phyloP scores from a whole-genome alignment of 2,888 invertebrate genomes.

The Zaprionus obscuricornis region DNA sequence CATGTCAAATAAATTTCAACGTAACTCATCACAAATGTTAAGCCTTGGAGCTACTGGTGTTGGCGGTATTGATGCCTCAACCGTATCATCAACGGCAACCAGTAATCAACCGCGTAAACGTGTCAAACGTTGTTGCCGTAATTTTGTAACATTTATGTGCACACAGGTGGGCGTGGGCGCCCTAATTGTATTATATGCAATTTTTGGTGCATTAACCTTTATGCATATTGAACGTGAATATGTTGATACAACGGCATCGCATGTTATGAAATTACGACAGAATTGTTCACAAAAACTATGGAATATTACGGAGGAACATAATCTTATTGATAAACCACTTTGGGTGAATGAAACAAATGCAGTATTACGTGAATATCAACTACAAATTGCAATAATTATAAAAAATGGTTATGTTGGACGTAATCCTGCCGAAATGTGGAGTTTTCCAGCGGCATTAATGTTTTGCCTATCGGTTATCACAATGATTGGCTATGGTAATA shows the following conservation, averaged over 20 bases:
- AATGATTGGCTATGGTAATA: conserved; percentile 96
- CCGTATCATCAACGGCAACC: conserved; percentile 88
- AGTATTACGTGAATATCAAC: conserved; percentile 88
- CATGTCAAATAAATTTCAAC: conserved; percentile 70
- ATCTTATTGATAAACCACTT: conserved; percentile 87
- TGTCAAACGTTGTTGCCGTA: conserved; percentile 93
- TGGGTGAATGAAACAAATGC: conserved; percentile 87
- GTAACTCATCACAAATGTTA: conserved; percentile 51
- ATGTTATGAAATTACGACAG: conserved; percentile 85
- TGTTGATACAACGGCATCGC: conserved; percentile 84
- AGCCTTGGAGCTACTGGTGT: too few relatives aligned
- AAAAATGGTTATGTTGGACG: conserved; percentile 89
- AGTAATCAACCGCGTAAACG: conserved; percentile 89
- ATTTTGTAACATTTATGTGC: conserved; percentile 95
- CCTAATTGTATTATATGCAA: conserved; percentile 93
- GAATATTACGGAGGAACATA: conserved; percentile 87
- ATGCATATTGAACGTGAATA: conserved; percentile 89
- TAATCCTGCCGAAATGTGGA: conserved; percentile 89
- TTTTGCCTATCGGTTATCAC: conserved; percentile 94
- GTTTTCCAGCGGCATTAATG: conserved; percentile 94
- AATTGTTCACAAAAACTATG: conserved; percentile 88
- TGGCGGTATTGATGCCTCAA: conserved; percentile 41
- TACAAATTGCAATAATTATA: conserved; percentile 87
- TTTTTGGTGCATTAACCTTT: conserved; percentile 92
- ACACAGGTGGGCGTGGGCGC: conserved; percentile 96